These are phyloP conservation scores for Scrobipalpa atriplicella DNA, from an alignment of 2,888 invertebrate species.

Conservation along the genomic window DNA sequence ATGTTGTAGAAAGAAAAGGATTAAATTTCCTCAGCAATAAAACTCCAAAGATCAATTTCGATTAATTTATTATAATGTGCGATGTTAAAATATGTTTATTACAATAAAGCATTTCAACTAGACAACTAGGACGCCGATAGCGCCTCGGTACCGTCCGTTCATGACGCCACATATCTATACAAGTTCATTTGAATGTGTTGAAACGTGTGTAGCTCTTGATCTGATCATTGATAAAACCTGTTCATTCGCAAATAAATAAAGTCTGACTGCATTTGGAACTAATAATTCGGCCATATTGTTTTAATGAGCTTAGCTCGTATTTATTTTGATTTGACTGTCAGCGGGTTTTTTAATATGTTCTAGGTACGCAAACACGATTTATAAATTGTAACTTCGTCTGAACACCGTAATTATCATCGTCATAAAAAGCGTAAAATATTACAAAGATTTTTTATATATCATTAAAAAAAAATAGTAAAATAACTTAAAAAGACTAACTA, in stretches of 20 bases:
- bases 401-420: slow-evolving; percentile 34
- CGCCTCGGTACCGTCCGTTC: slow-evolving; percentile 44
- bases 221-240: too few species aligned
- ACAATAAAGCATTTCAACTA: slow-evolving; percentile 79
- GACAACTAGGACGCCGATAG: slow-evolving; percentile 53
- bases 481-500: slow-evolving; percentile 63
- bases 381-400: slow-evolving; percentile 41
- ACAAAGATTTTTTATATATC: slow-evolving; percentile 43
- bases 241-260: slow-evolving; percentile 13
- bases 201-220: too few species aligned
- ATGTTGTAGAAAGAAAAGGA: background rate
- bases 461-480: slow-evolving; percentile 72
- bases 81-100: slow-evolving; percentile 82
- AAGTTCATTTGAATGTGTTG: slow-evolving; percentile 53
- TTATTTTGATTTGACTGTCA: slow-evolving; percentile 29
- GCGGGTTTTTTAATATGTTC: slow-evolving; percentile 1
- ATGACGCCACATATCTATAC: slow-evolving; percentile 59
- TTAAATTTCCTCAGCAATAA: background rate
- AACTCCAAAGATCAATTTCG: slow-evolving; percentile 61
- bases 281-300: background rate
- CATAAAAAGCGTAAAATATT: slow-evolving; percentile 69
- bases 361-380: background rate
- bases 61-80: slow-evolving; percentile 83
- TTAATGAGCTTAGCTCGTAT: slow-evolving; percentile 15
- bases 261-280: background rate